Evolutionary conservation across 2,888 invertebrate genomes (phyloP), one percentile per base, ranked within the genome.

Genomic region (Pilophorus perplexus): DNA sequence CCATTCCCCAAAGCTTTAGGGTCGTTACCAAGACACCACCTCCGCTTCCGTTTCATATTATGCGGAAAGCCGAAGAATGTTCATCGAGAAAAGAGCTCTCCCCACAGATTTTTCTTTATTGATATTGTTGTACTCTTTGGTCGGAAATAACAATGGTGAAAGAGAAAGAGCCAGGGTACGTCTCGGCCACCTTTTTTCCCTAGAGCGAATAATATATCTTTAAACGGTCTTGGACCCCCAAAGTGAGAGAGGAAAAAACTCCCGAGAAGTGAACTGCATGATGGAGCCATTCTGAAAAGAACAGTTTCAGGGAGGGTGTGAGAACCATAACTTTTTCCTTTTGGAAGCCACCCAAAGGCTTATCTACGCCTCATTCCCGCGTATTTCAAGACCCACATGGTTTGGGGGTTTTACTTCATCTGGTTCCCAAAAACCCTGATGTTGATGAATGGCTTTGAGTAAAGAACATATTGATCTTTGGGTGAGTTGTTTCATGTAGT

Each of bases 311-410:
- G n/a, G n/a, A 25, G 52, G 52, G 52, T 52, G 52, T 52, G 52
- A 42, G 23, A 42, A 59, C 59, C 42, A 59, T 59, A 59, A 59
- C 59, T 59, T 59, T 59, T 42, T 59, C 59, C 42, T 59, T 38
- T 59, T 59, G 59, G 59, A 59, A 59, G 42, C 42, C 40, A n/a
- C 40, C 59, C 59, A 59, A 59, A 42, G 59, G 59, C 59, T 59
- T 59, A 59, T 59, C 59, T 59, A 27, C 42, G 14, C 44, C 42
- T 59, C 44, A 59, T 59, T 59, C 59, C 59, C 40, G 33, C 40
- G 55, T 40, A 57, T 37, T 38, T 57, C 55, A 10, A 59, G 59
- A 42, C 59, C 59, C 59, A 59, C 59, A 59, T 59, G 59, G 59
- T 59, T 40, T 14, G 27, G n/a, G 59, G 59, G 42, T 42, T 59